These are phyloP conservation scores for Drosophila rufa DNA, from an alignment of 1,140 invertebrate species.

Conservation along the genomic window DNA sequence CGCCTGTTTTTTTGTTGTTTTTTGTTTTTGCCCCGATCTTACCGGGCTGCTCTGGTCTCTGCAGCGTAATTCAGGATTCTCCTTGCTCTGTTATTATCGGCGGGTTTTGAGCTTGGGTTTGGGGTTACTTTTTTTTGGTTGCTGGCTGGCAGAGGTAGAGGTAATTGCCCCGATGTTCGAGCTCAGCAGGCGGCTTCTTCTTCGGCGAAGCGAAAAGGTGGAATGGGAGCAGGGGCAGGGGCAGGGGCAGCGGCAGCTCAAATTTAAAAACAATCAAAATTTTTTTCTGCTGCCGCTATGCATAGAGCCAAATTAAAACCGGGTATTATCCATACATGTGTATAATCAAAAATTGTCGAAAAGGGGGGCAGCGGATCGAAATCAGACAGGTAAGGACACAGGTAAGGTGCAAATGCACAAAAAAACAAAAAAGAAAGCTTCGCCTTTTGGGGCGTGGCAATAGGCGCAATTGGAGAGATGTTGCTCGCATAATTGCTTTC, in stretches of 20 bases:
- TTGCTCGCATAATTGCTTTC: slow-evolving; percentile 20
- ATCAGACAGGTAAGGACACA: slow-evolving; percentile 19
- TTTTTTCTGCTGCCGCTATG: slow-evolving; percentile 47
- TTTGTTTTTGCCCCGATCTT: slow-evolving; percentile 13
- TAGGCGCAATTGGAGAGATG: slow-evolving; percentile 32
- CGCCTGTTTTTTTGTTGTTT: slow-evolving; percentile 19
- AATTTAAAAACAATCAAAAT: slow-evolving; percentile 76
- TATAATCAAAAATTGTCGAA: slow-evolving; percentile 33
- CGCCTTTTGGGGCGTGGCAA: slow-evolving; percentile 20
- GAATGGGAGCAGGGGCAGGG: slow-evolving; percentile 28
- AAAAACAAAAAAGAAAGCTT: slow-evolving; percentile 33
- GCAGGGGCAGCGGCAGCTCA: slow-evolving; percentile 47
- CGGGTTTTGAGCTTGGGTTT: slow-evolving; percentile 56
- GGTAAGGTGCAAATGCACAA: not conserved
- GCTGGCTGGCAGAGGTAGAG: slow-evolving; percentile 41
- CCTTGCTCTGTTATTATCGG: slow-evolving; percentile 79
- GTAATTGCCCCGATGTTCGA: slow-evolving; percentile 73
- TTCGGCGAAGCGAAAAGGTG: slow-evolving; percentile 32
- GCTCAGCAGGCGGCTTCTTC: slow-evolving; percentile 69
- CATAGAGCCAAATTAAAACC: slow-evolving; percentile 51
- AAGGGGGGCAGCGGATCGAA: slow-evolving; percentile 16
- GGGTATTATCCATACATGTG: slow-evolving; percentile 49
- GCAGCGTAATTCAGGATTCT: slow-evolving; percentile 81
- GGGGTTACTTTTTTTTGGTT: slow-evolving; percentile 55
- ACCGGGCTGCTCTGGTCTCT: slow-evolving; percentile 30